Conservation (phyloP, 2,888 invertebrate genomes). For the Philopedon plagiatum region DNA sequence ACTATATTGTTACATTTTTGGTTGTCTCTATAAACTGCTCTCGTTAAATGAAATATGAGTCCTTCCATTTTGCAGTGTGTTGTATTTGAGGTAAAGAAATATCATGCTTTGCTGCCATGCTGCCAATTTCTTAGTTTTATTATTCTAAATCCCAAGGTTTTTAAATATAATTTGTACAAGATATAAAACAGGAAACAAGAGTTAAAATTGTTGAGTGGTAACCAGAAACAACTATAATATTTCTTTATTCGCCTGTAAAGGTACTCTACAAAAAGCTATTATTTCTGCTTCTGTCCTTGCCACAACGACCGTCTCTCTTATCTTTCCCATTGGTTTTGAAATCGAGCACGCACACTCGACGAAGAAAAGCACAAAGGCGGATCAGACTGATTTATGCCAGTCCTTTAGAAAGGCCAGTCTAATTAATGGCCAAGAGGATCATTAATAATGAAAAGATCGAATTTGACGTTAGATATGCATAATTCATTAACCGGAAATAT, state of each 20-base stretch:
- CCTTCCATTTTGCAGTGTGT: no score
- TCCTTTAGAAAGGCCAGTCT: slow-evolving; percentile 43
- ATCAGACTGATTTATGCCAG: slow-evolving; percentile 50
- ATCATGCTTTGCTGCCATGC: no score
- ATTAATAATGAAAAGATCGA: slow-evolving; percentile 50
- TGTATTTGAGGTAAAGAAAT: no score
- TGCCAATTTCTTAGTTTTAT: no score
- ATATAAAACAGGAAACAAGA: no score
- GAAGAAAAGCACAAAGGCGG: slow-evolving; percentile 49
- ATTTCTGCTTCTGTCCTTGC: slow-evolving; percentile 24
- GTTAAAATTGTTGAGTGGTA: no score
- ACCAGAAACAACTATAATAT: no score
- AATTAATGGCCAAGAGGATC: slow-evolving; percentile 46
- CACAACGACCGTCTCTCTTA: slow-evolving; percentile 31
- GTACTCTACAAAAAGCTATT: not conserved
- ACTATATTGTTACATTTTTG: no score
- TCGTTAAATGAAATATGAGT: no score
- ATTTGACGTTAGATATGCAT: slow-evolving; percentile 43
- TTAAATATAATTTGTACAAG: no score
- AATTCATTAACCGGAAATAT: slow-evolving; percentile 32
- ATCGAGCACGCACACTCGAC: slow-evolving; percentile 49
- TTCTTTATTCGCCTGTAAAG: not conserved
- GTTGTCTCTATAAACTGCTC: no score
- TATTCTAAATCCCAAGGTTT: no score
- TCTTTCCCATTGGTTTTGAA: slow-evolving; percentile 41